Conservation (phyloP, 2,888 invertebrate species). For the Sycophila texana region DNA sequence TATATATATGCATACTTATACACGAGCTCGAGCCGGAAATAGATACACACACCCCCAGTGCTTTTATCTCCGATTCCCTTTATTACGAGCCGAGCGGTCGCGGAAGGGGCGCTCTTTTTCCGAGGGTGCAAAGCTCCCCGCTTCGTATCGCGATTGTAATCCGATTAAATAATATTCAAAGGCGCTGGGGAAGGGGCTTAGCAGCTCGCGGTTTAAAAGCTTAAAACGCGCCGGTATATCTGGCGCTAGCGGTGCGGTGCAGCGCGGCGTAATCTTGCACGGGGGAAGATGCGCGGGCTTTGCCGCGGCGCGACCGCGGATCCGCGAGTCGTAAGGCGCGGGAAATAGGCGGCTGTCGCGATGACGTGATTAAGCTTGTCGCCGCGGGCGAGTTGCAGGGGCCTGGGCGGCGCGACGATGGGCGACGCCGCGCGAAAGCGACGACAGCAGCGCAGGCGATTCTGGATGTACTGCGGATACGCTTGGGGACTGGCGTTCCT, state of each 20-base stretch:
- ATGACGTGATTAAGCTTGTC: too few relatives aligned
- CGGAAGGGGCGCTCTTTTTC: too few relatives aligned
- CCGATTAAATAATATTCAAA: background rate
- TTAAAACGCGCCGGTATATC: too few relatives aligned
- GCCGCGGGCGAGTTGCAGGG: constrained; percentile 58
- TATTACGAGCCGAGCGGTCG: too few relatives aligned
- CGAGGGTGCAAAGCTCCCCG: too few relatives aligned
- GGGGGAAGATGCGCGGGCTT: background rate
- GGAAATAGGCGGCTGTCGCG: too few relatives aligned
- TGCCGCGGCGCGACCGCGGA: background rate
- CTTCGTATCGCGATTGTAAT: too few relatives aligned
- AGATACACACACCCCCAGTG: background rate
- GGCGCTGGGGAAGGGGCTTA: background rate
- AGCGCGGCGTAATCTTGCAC: too few relatives aligned
- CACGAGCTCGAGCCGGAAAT: constrained; percentile 13
- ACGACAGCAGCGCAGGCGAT: constrained; percentile 75
- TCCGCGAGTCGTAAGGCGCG: too few relatives aligned
- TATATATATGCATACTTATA: constrained; percentile 42
- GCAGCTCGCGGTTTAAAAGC: too few relatives aligned
- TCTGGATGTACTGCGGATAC: constrained; percentile 82
- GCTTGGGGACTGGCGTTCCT: constrained; percentile 83
- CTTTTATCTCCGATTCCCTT: background rate
- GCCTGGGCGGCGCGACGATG: constrained; percentile 61
- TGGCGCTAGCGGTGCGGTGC: too few relatives aligned
- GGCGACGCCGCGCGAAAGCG: constrained; percentile 53